Percentiles rank a stretch among this genome's conserved stretches.
phyloP scores from a whole-genome alignment of 53 echinoderm and acorn worm genomes.

The Paracentrotus lividus region DNA sequence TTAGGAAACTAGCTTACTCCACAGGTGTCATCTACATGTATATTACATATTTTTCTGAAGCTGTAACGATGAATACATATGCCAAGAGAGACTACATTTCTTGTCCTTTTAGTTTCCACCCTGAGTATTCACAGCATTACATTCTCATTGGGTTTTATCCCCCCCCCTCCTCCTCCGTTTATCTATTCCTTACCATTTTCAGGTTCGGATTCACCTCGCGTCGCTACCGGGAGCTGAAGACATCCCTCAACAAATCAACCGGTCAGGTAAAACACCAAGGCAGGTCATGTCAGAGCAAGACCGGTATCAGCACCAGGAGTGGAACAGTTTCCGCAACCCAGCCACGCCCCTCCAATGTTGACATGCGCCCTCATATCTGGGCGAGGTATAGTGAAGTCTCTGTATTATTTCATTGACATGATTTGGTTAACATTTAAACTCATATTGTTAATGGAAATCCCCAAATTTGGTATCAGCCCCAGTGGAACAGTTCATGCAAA shows the following conservation, averaged over 20 bases:
- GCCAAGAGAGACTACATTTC: too few relatives aligned
- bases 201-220: slow-evolving; percentile 89
- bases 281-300: slow-evolving; percentile 81
- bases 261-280: slow-evolving; percentile 88
- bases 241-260: slow-evolving; percentile 85
- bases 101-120: too few relatives aligned
- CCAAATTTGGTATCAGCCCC: slow-evolving; percentile 85
- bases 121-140: too few relatives aligned
- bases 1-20: too few relatives aligned
- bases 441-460: too few relatives aligned
- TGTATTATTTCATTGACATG: too few relatives aligned
- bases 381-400: too few relatives aligned
- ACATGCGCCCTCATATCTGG: slow-evolving; percentile 86
- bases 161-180: background rate
- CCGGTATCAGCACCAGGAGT: slow-evolving; percentile 88
- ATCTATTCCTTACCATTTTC: background rate
- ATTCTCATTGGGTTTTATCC: too few relatives aligned
- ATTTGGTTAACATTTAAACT: too few relatives aligned
- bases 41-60: too few relatives aligned
- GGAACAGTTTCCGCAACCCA: slow-evolving; percentile 76
- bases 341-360: background rate
- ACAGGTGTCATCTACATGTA: too few relatives aligned
- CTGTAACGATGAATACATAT: too few relatives aligned
- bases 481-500: slow-evolving; percentile 76
- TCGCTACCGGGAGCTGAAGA: slow-evolving; percentile 91